Base-by-base conservation (phyloP, 2,888 invertebrate species). In the Drosophila recens region DNA sequence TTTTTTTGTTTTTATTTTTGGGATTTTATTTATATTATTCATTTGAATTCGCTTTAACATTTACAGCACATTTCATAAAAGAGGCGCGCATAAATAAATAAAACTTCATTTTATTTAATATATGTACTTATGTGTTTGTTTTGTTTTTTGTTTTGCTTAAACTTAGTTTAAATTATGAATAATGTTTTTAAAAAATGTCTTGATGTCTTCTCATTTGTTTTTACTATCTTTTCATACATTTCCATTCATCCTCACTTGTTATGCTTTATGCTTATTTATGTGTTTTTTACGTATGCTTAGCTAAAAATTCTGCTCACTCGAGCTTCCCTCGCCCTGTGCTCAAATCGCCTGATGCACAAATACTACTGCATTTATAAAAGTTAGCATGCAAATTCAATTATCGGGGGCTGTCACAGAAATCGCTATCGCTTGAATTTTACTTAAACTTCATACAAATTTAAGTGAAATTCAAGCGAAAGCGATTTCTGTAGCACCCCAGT, bases 181-280 rank as follows among this genome's bases (percentile, higher is more conserved):
- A 74, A 85, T 56, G 80, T 75, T 79, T 75, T 79, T 83, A 75
- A 83, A 87, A 82, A 80, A 84, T 84, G 89, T 89, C 87, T 87
- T 84, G 71, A 67, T 88, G 84, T 71, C 62, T 46, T 59, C 72
- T 51, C 57, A 15, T 54, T 48, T 64, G 53, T 54, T 62, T 62
- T 6, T 38, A 11, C 54, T 72, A 67, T 74, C 69, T 51, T 63
- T 69, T 74, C 64, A 43, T 54, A 46, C 49, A 38, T 49, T 53
- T 59, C 11, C 38, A 45, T 67, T 48, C 11, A 40, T 48, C 53
- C 54, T 43, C 48, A 23, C 15, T 57, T 58, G 42, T 67, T 72
- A 71, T 75, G 33, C 53, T 56, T 66, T 78, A 69, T 70, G 66
- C 64, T 68, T 76, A 73, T 58, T 73, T 62, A 73, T 69, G 65